Evolutionary conservation across 2,888 invertebrate genomes (phyloP).

Genomic region (Dasysyrphus albostriatus): DNA sequence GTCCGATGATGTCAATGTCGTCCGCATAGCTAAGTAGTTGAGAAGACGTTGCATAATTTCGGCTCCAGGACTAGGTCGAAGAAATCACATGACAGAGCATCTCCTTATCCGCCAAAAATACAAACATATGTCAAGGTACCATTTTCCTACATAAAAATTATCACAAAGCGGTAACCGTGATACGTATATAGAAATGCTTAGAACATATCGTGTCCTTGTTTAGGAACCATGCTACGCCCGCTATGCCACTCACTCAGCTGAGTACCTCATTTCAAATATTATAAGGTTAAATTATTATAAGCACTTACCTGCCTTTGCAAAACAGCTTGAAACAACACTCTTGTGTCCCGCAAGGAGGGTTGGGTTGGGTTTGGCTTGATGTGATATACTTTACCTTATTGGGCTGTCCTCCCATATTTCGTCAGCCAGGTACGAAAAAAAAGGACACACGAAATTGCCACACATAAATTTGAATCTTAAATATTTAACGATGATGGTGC

Average conservation of each 20-base stretch:
- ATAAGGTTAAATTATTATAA: conserved; percentile 75
- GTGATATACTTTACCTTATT: background rate
- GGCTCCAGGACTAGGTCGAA: no score
- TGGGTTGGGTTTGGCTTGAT: background rate
- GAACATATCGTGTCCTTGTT: conserved; percentile 46
- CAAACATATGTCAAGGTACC: no score
- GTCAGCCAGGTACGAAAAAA: conserved; percentile 31
- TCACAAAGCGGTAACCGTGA: conserved; percentile 3
- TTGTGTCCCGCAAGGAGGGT: conserved; percentile 2
- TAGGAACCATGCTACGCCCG: conserved; percentile 11
- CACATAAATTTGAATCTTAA: conserved; percentile 75
- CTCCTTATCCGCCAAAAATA: no score
- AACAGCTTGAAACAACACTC: conserved; percentile 71
- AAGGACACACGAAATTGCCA: conserved; percentile 63
- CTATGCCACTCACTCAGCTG: conserved; percentile 50
- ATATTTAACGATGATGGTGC: conserved; percentile 75
- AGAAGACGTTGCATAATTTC: no score
- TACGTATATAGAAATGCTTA: background rate
- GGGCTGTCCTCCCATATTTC: conserved; percentile 14
- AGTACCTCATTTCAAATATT: conserved; percentile 73
- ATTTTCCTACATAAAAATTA: no score
- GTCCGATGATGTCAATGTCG: no score
- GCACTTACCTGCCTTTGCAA: conserved; percentile 74
- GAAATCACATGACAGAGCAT: no score
- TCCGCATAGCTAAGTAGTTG: no score